Evolutionary conservation across 1,140 invertebrate species (phyloP).

Genomic region (Latrodectus geometricus): DNA sequence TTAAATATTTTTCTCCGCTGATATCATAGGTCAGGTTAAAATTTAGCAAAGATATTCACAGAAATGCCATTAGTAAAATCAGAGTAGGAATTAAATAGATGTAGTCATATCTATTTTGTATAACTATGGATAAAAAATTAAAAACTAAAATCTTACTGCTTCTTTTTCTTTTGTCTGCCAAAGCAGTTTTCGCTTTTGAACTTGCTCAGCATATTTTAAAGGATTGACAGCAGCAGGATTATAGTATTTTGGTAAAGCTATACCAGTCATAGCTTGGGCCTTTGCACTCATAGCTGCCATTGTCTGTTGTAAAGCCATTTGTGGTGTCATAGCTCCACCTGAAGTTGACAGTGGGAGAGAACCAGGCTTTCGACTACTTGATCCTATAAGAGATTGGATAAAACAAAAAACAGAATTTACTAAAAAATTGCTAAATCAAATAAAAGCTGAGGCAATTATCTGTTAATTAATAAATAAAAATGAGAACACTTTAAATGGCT

Average conservation of each 20-base stretch:
- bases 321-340: constrained; percentile 55
- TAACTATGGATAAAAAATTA: too few species aligned
- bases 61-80: too few species aligned
- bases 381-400: constrained; percentile 9
- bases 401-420: too few species aligned
- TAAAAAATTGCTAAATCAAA: neutral
- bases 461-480: too few species aligned
- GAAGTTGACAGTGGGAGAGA: constrained; percentile 46
- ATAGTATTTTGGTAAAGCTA: constrained; percentile 77
- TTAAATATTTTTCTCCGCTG: too few species aligned
- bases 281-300: constrained; percentile 63
- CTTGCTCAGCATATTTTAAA: constrained; percentile 86
- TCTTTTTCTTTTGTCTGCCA: constrained; percentile 78
- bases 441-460: too few species aligned
- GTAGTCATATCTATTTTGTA: too few species aligned
- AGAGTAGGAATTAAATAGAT: too few species aligned
- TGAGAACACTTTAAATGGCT: too few species aligned
- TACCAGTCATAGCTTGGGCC: constrained; percentile 59
- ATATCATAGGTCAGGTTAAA: too few species aligned
- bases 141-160: constrained; percentile 68
- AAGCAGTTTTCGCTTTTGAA: constrained; percentile 88
- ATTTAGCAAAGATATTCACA: too few species aligned
- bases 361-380: constrained; percentile 37
- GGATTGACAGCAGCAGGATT: constrained; percentile 84
- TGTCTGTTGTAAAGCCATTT: constrained; percentile 55